Evolutionary conservation across 2,888 invertebrate genomes (phyloP).

Genomic region (Scaptodrosophila latifasciaeformis): DNA sequence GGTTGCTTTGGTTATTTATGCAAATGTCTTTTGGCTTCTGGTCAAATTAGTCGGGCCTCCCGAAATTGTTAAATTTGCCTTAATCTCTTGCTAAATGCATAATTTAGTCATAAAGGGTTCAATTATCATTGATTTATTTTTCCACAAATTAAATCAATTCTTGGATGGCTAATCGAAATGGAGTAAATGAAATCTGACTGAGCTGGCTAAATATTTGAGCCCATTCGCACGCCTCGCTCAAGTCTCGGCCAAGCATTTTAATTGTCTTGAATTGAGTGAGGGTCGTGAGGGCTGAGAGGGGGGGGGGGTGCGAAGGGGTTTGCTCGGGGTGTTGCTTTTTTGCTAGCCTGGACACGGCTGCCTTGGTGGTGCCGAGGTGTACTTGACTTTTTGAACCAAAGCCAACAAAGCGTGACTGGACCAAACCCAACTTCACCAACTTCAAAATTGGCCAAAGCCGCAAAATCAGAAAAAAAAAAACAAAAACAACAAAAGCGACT

Average conservation of each 20-base stretch:
- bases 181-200: not conserved
- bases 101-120: slow-evolving; percentile 53
- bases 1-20: slow-evolving; percentile 17
- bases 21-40: slow-evolving; percentile 24
- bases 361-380: slow-evolving; percentile 15
- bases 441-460: slow-evolving; percentile 41
- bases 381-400: slow-evolving; percentile 63
- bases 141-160: too few species aligned
- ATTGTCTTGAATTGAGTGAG: not conserved
- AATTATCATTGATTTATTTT: not conserved
- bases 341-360: not conserved
- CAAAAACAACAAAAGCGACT: slow-evolving; percentile 46
- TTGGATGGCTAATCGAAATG: too few species aligned
- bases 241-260: slow-evolving; percentile 13
- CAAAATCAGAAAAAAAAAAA: slow-evolving; percentile 34
- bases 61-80: slow-evolving; percentile 43
- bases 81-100: not conserved
- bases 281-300: too few species aligned
- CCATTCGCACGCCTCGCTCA: slow-evolving; percentile 61
- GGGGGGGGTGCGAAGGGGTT: too few species aligned
- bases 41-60: slow-evolving; percentile 5
- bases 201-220: slow-evolving; percentile 30
- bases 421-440: slow-evolving; percentile 33
- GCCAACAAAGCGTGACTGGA: slow-evolving; percentile 66
- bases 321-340: slow-evolving; percentile 26